Conservation (phyloP, 2,797 vertebrate genomes). For the Octomys mimax region DNA sequence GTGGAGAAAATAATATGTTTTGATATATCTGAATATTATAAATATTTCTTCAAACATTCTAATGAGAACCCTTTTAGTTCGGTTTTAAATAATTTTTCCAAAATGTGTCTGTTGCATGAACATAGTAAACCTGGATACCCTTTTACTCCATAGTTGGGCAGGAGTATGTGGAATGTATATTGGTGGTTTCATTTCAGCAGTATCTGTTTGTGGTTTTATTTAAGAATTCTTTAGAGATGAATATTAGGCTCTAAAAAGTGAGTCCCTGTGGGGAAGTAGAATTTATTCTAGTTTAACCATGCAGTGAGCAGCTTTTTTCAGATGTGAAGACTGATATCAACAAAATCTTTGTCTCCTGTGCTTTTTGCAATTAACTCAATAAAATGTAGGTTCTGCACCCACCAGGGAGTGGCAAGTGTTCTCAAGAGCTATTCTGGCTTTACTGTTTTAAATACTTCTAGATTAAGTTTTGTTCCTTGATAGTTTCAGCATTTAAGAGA, state of each 20-base stretch:
- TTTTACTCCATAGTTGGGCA: not conserved
- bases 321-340: not conserved
- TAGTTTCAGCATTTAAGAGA: not conserved
- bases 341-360: not conserved
- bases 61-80: not conserved
- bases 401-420: not conserved
- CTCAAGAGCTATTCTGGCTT: not conserved
- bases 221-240: not conserved
- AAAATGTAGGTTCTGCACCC: not conserved
- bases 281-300: not conserved
- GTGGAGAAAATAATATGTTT: not conserved
- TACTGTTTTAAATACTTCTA: not conserved
- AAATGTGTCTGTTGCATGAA: not conserved
- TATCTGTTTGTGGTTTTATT: not conserved
- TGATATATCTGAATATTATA: not conserved
- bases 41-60: not conserved
- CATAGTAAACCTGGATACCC: fast-evolving
- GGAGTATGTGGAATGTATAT: not conserved
- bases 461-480: not conserved
- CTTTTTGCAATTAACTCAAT: not conserved
- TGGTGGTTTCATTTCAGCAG: not conserved
- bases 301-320: not conserved
- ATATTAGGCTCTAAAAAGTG: constrained; percentile 1
- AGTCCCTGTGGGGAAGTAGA: not conserved
- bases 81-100: constrained; percentile 28